Evolutionary conservation across 1,140 invertebrate genomes (phyloP).

Genomic region (Leptinotarsa defecta): DNA sequence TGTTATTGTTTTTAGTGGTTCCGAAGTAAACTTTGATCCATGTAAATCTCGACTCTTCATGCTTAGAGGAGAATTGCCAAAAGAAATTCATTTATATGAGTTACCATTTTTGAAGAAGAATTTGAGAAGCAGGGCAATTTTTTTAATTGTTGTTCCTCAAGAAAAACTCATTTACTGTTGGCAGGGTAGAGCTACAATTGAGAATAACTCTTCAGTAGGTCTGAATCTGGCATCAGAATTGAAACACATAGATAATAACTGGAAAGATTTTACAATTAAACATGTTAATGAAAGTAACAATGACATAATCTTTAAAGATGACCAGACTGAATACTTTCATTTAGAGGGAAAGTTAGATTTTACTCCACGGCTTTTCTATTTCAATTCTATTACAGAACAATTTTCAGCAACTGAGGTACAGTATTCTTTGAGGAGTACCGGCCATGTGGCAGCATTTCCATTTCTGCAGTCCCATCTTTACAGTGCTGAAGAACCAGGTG

Average conservation of each 20-base stretch:
- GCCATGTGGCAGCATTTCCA: conserved; percentile 36
- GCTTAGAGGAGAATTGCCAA: conserved; percentile 37
- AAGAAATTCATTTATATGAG: conserved; percentile 45
- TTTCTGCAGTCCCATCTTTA: conserved; percentile 44
- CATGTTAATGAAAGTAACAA: conserved; percentile 32
- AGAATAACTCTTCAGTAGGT: conserved; percentile 19
- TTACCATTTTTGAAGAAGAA: conserved; percentile 31
- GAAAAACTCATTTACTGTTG: conserved; percentile 33
- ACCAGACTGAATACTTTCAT: conserved; percentile 27
- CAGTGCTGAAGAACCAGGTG: conserved; percentile 41
- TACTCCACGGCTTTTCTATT: conserved; percentile 43
- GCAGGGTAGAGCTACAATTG: conserved; percentile 26
- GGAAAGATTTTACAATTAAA: conserved; percentile 22
- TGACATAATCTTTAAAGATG: conserved; percentile 29
- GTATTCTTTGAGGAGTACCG: conserved; percentile 32
- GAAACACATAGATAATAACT: conserved; percentile 15
- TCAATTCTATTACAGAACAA: conserved; percentile 38
- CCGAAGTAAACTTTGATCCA: conserved; percentile 31
- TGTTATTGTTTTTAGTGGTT: conserved; percentile 34
- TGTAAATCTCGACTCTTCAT: conserved; percentile 34
- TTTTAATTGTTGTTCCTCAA: conserved; percentile 32
- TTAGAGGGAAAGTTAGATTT: conserved; percentile 19
- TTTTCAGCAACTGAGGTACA: conserved; percentile 42
- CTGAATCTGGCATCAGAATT: conserved; percentile 7
- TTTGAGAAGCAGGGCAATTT: conserved; percentile 39